phyloP scores from a whole-genome alignment of 2,113 vertebrate species.

The Epinephelus cyanopodus region DNA sequence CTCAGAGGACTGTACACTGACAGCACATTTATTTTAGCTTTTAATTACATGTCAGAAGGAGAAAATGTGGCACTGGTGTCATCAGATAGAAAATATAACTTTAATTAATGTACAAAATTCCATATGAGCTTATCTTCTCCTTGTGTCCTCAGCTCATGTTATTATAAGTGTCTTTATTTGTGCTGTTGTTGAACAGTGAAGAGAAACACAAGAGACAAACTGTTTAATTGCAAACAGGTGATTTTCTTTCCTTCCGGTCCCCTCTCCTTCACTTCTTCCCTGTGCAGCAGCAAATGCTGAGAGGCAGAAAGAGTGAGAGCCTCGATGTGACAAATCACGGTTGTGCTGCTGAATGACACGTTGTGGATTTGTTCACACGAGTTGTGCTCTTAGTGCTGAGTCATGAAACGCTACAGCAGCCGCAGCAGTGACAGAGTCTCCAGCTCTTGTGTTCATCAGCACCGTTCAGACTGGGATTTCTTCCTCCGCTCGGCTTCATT shows the following conservation, averaged over 20 bases:
- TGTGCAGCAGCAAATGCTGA: not conserved
- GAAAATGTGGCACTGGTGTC: not conserved
- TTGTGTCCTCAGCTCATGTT: not conserved
- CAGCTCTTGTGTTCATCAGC: slow-evolving; percentile 4
- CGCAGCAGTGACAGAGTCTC: slow-evolving; percentile 20
- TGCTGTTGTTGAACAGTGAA: not conserved
- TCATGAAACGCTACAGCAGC: not conserved
- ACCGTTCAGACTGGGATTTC: slow-evolving; percentile 21
- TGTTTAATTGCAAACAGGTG: too few species aligned
- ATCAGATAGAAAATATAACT: not conserved
- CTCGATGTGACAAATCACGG: not conserved
- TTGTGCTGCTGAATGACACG: slow-evolving; percentile 9
- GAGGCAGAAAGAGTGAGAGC: not conserved
- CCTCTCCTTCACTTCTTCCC: not conserved
- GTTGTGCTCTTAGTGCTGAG: slow-evolving; percentile 5
- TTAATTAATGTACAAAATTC: not conserved
- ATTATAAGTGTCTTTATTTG: not conserved
- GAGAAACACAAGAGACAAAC: too few species aligned
- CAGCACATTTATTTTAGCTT: not conserved
- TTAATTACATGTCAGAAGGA: not conserved
- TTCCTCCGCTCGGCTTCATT: slow-evolving; percentile 47
- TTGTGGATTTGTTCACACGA: not conserved
- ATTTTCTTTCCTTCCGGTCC: not conserved
- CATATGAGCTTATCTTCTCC: not conserved
- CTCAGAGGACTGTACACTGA: not conserved